Evolutionary conservation across 2,797 vertebrate species (phyloP).

Genomic region (Danio choprae): DNA sequence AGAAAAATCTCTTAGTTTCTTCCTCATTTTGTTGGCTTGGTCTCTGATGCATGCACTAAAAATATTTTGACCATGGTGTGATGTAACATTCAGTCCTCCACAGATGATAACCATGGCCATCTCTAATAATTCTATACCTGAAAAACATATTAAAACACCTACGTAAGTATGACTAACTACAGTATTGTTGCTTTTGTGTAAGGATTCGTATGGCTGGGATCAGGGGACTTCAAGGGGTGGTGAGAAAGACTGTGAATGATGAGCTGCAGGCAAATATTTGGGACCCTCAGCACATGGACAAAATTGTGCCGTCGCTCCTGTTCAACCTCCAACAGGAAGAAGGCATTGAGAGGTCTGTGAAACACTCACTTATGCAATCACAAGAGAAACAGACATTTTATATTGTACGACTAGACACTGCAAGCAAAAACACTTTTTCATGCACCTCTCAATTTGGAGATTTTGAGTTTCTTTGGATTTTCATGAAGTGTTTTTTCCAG

Average conservation of each 20-base stretch:
- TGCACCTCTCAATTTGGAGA: too few species aligned
- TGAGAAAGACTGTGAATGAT: slow-evolving; percentile 95
- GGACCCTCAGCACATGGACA: slow-evolving; percentile 98
- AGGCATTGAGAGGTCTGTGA: slow-evolving; percentile 81
- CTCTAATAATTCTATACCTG: too few species aligned
- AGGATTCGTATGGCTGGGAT: slow-evolving; percentile 97
- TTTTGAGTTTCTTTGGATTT: too few species aligned
- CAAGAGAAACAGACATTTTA: neutral
- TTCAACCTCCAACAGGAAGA: slow-evolving; percentile 92
- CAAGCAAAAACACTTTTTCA: too few species aligned
- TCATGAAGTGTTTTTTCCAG: too few species aligned
- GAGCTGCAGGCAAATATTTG: slow-evolving; percentile 97
- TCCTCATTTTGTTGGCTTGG: neutral
- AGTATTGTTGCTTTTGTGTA: neutral
- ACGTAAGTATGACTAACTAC: neutral
- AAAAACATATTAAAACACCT: too few species aligned
- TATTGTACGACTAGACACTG: too few species aligned
- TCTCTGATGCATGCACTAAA: neutral
- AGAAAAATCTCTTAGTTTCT: slow-evolving; percentile 14
- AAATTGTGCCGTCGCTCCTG: slow-evolving; percentile 93
- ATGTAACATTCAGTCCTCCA: too few species aligned
- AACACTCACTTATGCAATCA: neutral
- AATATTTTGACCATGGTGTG: too few species aligned
- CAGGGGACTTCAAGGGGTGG: slow-evolving; percentile 93
- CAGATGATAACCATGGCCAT: too few species aligned